These are phyloP conservation scores for Pterocles burchelli DNA, from an alignment of 2,113 vertebrate species.

Conservation along the genomic window DNA sequence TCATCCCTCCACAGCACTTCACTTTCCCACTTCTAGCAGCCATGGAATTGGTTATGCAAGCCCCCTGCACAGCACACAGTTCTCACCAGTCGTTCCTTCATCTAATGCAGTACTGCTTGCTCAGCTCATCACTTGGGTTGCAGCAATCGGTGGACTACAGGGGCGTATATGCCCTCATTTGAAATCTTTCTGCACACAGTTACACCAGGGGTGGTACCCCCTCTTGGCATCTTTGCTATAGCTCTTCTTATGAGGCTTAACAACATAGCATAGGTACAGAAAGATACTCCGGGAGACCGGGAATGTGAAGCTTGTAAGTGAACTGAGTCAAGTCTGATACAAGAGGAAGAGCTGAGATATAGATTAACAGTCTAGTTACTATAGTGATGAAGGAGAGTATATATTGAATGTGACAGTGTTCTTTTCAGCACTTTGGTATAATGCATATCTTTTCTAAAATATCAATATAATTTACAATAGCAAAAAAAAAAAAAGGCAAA, in stretches of 20 bases:
- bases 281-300: accelerated
- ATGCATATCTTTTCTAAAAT: neutral
- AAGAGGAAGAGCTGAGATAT: neutral
- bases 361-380: neutral
- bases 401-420: neutral
- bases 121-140: neutral
- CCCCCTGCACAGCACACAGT: neutral
- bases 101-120: neutral
- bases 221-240: neutral
- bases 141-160: neutral
- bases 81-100: neutral
- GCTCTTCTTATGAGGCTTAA: neutral
- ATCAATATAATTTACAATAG: neutral
- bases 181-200: neutral
- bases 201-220: neutral
- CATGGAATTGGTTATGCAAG: neutral
- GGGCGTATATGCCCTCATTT: accelerated
- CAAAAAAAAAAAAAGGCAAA: neutral
- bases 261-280: neutral
- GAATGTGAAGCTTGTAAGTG: neutral
- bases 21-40: neutral
- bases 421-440: neutral
- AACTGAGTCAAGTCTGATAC: neutral
- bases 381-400: neutral
- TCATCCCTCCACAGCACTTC: neutral